Evolutionary conservation across 2,888 invertebrate species (phyloP).

Genomic region (Meganola albula): DNA sequence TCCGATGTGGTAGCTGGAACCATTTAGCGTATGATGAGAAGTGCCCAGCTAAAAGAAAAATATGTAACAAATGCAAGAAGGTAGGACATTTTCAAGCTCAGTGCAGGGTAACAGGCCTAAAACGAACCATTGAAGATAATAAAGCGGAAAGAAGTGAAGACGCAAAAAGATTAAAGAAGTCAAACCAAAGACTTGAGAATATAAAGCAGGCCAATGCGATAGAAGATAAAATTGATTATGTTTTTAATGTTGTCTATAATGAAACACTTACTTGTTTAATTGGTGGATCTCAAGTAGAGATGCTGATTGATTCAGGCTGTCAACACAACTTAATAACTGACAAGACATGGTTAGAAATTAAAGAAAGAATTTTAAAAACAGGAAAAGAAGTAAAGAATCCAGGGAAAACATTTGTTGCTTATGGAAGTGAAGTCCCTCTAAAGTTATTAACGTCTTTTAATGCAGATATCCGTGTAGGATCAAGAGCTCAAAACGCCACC

Average conservation of each 20-base stretch:
- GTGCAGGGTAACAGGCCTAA: no score
- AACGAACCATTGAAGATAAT: no score
- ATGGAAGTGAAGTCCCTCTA: conserved; percentile 7
- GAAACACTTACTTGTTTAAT: background rate
- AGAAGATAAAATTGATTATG: background rate
- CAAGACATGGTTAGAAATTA: conserved; percentile 9
- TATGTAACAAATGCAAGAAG: background rate
- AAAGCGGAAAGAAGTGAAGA: no score
- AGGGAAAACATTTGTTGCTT: conserved; percentile 5
- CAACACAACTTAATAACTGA: conserved; percentile 14
- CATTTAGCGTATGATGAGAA: background rate
- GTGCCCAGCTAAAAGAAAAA: background rate
- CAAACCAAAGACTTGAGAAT: no score
- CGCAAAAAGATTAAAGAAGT: no score
- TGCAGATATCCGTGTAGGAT: conserved; percentile 2
- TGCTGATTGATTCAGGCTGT: conserved; percentile 22
- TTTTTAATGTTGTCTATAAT: background rate
- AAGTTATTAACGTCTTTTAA: conserved; percentile 10
- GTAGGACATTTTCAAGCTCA: background rate
- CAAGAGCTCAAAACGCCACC: conserved; percentile 1
- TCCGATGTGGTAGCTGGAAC: background rate
- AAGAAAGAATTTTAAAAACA: background rate
- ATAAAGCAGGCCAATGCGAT: background rate
- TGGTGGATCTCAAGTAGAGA: conserved; percentile 8
- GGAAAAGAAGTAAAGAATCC: conserved; percentile 6